Evolutionary conservation across 1,140 invertebrate genomes (phyloP), one percentile per base, ranked within the genome.

Genomic region (Zaprionus africanus): DNA sequence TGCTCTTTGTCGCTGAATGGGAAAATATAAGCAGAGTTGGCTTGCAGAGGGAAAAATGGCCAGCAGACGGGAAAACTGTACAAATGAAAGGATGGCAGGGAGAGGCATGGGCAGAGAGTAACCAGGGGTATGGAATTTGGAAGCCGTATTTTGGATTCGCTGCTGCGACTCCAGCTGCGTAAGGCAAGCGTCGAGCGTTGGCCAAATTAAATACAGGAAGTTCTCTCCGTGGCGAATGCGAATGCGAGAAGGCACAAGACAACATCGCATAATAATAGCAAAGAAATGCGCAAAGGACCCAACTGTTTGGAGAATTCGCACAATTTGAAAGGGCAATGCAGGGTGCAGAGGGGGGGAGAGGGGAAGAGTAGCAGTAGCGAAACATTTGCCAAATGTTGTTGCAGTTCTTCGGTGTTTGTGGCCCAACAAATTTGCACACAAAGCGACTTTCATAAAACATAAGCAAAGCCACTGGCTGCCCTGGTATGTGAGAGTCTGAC

Each of bases 151-250:
- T 76, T 71, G 60, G 73, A 59, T 60, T 76, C 54, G 53, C 54
- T 46, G 49, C 22, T 46, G 71, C 15, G 51, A 28, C 58, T 75
- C 66, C 72, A 75, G 72, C 72, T 75, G 73, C 60, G 72, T 34
- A 28, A 19, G 54, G 49, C 15, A n/a, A 4, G 17, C 34, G 53
- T 12, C 62, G 58, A 68, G 59, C 59, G 53, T 64, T 36, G 67
- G 46, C 76, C 77, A 87, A 87, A 87, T 87, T 88, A 87, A 87
- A 88, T 81, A 84, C 84, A 90, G 85, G 74, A 79, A 84, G 82
- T 83, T 83, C 76, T 11, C 41, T 51, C 63, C 61, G 79, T 22
- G 61, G 61, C 61, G 77, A 84, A 84, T 81, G 68, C 59, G 57
- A 76, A 56, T 5, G 22, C 2, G 22, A 34, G 7, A 7, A 31